These are phyloP conservation scores for Dermochelys coriacea DNA, from an alignment of 2,797 vertebrate genomes.

Conservation along the genomic window DNA sequence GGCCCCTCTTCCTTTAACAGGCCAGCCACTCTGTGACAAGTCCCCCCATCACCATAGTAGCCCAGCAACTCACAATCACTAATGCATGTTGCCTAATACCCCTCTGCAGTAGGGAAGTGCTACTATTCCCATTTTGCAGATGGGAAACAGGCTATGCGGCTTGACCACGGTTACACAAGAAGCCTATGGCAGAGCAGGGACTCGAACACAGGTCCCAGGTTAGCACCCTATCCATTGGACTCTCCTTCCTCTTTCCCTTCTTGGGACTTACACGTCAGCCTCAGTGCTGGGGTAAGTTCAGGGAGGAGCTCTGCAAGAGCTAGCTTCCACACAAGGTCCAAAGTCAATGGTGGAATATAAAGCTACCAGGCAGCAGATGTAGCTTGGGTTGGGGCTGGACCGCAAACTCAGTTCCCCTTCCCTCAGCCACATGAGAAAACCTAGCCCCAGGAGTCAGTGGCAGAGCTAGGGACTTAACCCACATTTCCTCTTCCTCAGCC, in stretches of 20 bases:
- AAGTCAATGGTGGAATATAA: background rate
- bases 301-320: background rate
- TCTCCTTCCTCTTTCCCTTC: background rate
- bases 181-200: background rate
- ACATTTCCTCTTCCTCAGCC: background rate
- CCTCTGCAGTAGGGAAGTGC: background rate
- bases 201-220: background rate
- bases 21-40: background rate
- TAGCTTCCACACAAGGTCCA: background rate
- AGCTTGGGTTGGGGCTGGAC: background rate
- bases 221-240: background rate
- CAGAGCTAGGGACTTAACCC: background rate
- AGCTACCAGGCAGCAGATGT: background rate
- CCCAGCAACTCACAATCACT: too few species aligned
- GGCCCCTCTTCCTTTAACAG: background rate
- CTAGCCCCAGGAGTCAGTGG: background rate
- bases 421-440: background rate
- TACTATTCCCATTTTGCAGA: background rate
- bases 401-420: background rate
- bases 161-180: background rate
- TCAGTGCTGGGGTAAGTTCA: background rate
- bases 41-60: background rate
- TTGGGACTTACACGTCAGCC: background rate
- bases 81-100: background rate
- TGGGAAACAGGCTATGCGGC: background rate